Evolutionary conservation across 2,113 vertebrate species (phyloP).

Genomic region (Eclectus roratus): DNA sequence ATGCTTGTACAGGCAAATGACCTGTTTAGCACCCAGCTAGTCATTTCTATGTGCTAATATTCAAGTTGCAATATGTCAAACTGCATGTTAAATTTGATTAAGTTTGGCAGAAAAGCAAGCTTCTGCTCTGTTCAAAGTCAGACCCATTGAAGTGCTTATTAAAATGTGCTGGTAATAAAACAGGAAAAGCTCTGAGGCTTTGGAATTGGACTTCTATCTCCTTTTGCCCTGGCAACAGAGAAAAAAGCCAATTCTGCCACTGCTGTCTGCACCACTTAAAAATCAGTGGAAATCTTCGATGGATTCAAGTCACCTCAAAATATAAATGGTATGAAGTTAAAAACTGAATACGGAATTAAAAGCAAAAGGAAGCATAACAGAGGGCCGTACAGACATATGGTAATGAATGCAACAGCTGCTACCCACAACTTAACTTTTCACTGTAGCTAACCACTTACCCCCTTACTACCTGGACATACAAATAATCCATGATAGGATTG

Average conservation of each 20-base stretch:
- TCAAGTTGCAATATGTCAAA: not conserved
- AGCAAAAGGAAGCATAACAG: not conserved
- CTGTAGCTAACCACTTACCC: not conserved
- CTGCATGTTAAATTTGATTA: not conserved
- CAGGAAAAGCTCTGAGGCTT: not conserved
- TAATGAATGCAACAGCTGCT: not conserved
- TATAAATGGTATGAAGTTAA: not conserved
- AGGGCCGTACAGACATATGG: not conserved
- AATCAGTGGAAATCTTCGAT: not conserved
- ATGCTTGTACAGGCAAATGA: not conserved
- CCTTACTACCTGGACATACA: not conserved
- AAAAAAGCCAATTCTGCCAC: not conserved
- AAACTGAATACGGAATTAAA: not conserved
- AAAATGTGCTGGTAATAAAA: not conserved
- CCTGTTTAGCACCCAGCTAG: not conserved
- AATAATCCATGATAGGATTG: not conserved
- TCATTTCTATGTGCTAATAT: not conserved
- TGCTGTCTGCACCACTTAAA: not conserved
- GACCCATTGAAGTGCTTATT: not conserved
- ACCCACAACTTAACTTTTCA: fast-evolving
- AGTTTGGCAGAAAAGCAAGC: not conserved
- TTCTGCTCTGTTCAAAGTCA: constrained; percentile 21
- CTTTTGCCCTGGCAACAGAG: not conserved
- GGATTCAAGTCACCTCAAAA: constrained; percentile 13
- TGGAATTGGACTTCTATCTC: not conserved